Evolutionary conservation across 2,797 vertebrate genomes (phyloP).

Genomic region (Tokudaia tokunoshimensis): DNA sequence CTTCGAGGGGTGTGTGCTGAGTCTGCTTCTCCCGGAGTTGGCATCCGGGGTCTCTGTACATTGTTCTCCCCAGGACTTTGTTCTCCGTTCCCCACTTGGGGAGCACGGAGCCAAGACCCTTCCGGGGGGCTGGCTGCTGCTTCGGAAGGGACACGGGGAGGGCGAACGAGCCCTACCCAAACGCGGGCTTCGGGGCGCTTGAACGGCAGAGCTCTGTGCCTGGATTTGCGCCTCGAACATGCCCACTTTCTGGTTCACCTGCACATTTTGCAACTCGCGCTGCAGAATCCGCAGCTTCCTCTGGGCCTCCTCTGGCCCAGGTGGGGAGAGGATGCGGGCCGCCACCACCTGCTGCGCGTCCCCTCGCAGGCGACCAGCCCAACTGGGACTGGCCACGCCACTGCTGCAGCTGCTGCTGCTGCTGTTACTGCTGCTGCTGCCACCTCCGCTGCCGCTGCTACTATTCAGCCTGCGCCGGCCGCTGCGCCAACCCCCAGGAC

Average conservation of each 20-base stretch:
- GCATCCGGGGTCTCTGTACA: slow-evolving; percentile 47
- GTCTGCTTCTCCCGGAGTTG: neutral
- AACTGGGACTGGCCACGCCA: slow-evolving; percentile 85
- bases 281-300: slow-evolving; percentile 82
- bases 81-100: slow-evolving; percentile 67
- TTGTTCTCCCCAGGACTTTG: slow-evolving; percentile 78
- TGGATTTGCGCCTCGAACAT: slow-evolving; percentile 97
- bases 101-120: neutral
- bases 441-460: slow-evolving; percentile 80
- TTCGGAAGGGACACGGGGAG: slow-evolving; percentile 76
- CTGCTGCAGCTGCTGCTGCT: slow-evolving; percentile 75
- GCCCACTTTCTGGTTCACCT: slow-evolving; percentile 94
- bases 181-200: slow-evolving; percentile 91
- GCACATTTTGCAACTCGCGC: slow-evolving; percentile 95
- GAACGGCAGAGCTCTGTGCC: slow-evolving; percentile 87
- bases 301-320: slow-evolving; percentile 77
- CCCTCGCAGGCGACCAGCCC: slow-evolving; percentile 81
- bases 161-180: slow-evolving; percentile 85
- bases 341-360: slow-evolving; percentile 85
- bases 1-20: neutral
- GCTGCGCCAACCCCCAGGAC: slow-evolving; percentile 89
- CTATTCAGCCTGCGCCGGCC: slow-evolving; percentile 83
- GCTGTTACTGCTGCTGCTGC: slow-evolving; percentile 83
- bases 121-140: slow-evolving; percentile 82
- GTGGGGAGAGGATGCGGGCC: slow-evolving; percentile 81